Evolutionary conservation across 2,797 vertebrate genomes (phyloP).

Genomic region (Pteropus rufus): DNA sequence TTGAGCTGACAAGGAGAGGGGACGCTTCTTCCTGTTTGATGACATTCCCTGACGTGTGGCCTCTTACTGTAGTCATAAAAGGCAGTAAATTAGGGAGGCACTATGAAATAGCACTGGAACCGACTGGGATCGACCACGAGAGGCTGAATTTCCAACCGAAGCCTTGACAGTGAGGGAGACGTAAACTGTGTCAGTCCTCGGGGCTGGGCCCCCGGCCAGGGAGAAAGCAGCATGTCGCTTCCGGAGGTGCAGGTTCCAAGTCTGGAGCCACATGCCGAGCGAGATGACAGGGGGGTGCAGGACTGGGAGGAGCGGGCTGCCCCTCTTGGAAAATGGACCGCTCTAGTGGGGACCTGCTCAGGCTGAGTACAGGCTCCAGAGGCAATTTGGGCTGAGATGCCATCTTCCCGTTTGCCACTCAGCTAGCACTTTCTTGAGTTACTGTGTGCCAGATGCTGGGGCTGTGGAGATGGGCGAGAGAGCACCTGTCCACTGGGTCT

Average conservation of each 20-base stretch:
- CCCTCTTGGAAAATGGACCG: no score
- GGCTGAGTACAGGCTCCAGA: background rate
- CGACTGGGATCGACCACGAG: slow-evolving; percentile 48
- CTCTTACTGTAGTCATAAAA: slow-evolving; percentile 66
- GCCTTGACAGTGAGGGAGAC: slow-evolving; percentile 36
- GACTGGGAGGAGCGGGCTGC: background rate
- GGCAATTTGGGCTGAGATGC: background rate
- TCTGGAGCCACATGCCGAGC: background rate
- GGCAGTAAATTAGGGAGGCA: slow-evolving; percentile 65
- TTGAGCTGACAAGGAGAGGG: slow-evolving; percentile 57
- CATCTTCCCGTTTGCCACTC: background rate
- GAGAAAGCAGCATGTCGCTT: background rate
- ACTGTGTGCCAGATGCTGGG: background rate
- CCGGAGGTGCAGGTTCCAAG: background rate
- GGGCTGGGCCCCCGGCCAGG: background rate
- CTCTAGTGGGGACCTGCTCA: background rate
- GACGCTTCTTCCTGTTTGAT: slow-evolving; percentile 57
- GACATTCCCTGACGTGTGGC: slow-evolving; percentile 66
- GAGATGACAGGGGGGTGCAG: background rate
- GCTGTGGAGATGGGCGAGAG: background rate
- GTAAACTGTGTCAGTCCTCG: background rate
- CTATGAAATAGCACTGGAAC: slow-evolving; percentile 50
- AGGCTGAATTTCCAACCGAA: slow-evolving; percentile 52
- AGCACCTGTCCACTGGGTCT: background rate
- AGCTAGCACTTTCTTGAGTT: background rate